Percentiles rank a stretch among this genome's conserved stretches.
phyloP scores from a whole-genome alignment of 2,888 invertebrate species.

The Diplolepis rosae region DNA sequence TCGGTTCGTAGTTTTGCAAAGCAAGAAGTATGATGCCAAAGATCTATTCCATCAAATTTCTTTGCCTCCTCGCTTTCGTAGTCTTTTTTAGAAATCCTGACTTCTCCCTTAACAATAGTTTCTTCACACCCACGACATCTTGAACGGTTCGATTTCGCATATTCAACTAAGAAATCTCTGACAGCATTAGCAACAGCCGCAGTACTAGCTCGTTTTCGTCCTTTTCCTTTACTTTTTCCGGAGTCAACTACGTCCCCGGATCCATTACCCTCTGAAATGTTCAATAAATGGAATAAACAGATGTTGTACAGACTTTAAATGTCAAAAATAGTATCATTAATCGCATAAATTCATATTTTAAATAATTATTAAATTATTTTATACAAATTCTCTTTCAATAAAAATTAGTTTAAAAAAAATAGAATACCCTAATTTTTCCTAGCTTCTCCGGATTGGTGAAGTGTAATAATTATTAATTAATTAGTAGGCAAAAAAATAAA shows the following conservation, averaged over 20 bases:
- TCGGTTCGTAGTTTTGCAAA: constrained; percentile 85
- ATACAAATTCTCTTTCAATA: too few relatives aligned
- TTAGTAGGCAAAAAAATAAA: too few relatives aligned
- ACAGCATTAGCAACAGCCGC: constrained; percentile 69
- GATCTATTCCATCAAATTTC: constrained; percentile 87
- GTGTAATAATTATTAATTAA: too few relatives aligned
- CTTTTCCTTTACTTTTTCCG: constrained; percentile 72
- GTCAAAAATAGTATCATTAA: too few relatives aligned
- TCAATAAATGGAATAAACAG: neutral
- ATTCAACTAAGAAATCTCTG: constrained; percentile 86
- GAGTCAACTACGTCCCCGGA: neutral
- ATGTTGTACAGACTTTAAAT: too few relatives aligned
- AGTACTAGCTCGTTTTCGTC: constrained; percentile 73
- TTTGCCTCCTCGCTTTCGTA: constrained; percentile 87
- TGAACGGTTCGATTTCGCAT: constrained; percentile 89
- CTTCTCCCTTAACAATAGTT: constrained; percentile 84
- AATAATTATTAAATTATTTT: too few relatives aligned
- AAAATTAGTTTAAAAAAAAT: too few relatives aligned
- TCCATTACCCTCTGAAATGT: constrained; percentile 43
- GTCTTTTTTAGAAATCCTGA: constrained; percentile 86
- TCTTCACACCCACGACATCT: constrained; percentile 89
- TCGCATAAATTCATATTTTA: too few relatives aligned
- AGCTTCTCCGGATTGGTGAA: neutral
- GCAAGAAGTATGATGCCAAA: constrained; percentile 95
- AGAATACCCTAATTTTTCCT: too few relatives aligned